phyloP scores from a whole-genome alignment of 2,888 invertebrate species.

The Ennomos quercinarius region DNA sequence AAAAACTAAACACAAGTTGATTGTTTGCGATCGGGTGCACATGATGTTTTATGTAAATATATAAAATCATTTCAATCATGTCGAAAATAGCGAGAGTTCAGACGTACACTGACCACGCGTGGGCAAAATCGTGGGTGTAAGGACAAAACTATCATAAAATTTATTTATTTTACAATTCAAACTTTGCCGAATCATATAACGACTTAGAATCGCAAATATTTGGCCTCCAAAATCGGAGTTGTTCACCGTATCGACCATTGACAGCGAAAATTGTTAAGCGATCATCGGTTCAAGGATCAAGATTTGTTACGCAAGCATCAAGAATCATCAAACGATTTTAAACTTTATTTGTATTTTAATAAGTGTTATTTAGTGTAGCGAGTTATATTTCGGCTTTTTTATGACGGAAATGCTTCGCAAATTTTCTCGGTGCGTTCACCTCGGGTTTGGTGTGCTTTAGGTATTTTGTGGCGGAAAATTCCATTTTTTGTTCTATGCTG shows the following conservation, averaged over 20 bases:
- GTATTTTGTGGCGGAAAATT: slow-evolving; percentile 34
- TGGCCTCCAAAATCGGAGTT: slow-evolving; percentile 27
- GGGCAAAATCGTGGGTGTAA: too few species aligned
- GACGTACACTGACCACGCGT: too few species aligned
- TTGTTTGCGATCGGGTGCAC: too few species aligned
- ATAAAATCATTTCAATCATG: too few species aligned
- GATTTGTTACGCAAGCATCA: slow-evolving; percentile 12
- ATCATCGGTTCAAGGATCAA: slow-evolving; percentile 33
- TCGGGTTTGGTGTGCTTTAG: not conserved
- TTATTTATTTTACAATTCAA: too few species aligned
- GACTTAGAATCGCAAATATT: slow-evolving; percentile 8
- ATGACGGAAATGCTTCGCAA: slow-evolving; percentile 24
- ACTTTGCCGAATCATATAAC: too few species aligned
- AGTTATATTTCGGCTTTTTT: slow-evolving; percentile 8
- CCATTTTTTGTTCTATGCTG: slow-evolving; percentile 26
- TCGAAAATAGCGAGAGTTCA: too few species aligned
- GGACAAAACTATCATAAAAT: too few species aligned
- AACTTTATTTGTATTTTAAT: not conserved
- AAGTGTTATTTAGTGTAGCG: not conserved
- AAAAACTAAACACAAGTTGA: too few species aligned
- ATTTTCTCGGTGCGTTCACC: slow-evolving; percentile 28
- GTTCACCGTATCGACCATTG: slow-evolving; percentile 39
- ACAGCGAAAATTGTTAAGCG: slow-evolving; percentile 34
- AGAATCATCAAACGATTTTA: not conserved
- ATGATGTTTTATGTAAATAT: too few species aligned